Conservation (phyloP, 2,797 vertebrate genomes). For the Mus caroli region DNA sequence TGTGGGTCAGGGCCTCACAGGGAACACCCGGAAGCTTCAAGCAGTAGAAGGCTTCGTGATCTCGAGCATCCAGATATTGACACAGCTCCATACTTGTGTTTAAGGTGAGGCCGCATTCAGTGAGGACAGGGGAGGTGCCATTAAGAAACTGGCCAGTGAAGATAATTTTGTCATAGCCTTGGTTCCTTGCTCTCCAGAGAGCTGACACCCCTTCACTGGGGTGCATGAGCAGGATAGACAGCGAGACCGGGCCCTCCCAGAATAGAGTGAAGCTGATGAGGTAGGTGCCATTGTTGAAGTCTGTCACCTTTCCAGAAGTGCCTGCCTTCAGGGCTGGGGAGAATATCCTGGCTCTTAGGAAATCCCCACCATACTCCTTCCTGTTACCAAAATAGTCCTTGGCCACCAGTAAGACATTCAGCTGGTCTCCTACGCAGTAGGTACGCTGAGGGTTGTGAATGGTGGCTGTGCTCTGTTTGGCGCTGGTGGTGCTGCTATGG, state of each 20-base stretch:
- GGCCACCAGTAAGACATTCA: slow-evolving; percentile 67
- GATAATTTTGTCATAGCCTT: slow-evolving; percentile 64
- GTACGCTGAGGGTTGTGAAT: slow-evolving; percentile 31
- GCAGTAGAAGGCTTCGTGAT: slow-evolving; percentile 82
- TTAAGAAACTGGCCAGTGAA: slow-evolving; percentile 66
- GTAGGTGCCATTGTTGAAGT: slow-evolving; percentile 77
- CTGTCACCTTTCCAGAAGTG: slow-evolving; percentile 68
- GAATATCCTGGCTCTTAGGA: slow-evolving; percentile 74
- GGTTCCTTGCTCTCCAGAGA: slow-evolving; percentile 76
- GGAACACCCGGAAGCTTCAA: slow-evolving; percentile 66
- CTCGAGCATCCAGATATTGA: slow-evolving; percentile 70
- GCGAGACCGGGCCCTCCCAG: slow-evolving; percentile 68
- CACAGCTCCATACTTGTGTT: slow-evolving; percentile 62
- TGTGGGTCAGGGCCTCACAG: slow-evolving; percentile 69
- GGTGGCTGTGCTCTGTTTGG: slow-evolving; percentile 60
- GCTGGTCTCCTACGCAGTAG: slow-evolving; percentile 71
- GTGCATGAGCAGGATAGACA: slow-evolving; percentile 74
- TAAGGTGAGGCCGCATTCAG: slow-evolving; percentile 68
- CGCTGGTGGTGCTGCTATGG: slow-evolving; percentile 63
- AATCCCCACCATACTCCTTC: slow-evolving; percentile 79
- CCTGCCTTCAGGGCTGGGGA: slow-evolving; percentile 64
- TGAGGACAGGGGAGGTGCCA: background rate
- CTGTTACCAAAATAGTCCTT: slow-evolving; percentile 65
- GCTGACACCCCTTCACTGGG: slow-evolving; percentile 74
- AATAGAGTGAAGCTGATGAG: slow-evolving; percentile 77